Evolutionary conservation across 2,113 vertebrate genomes (phyloP).

Genomic region (Leptodactylus fuscus): DNA sequence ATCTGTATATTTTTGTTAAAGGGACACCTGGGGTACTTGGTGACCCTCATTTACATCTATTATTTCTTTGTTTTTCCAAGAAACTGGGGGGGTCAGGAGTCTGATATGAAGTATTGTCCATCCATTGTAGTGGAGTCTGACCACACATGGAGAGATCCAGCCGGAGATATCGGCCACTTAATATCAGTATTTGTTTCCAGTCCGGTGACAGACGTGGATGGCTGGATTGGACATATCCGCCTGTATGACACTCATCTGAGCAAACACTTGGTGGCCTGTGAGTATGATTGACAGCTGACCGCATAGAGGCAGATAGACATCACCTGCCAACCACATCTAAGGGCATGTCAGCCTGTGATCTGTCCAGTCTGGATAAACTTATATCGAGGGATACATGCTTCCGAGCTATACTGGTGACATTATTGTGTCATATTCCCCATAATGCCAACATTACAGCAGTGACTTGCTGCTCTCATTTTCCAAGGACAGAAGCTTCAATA

Average conservation of each 20-base stretch:
- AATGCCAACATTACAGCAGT: background rate
- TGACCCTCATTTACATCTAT: too few relatives aligned
- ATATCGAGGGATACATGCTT: background rate
- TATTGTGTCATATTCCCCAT: background rate
- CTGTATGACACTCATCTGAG: background rate
- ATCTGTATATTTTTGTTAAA: too few relatives aligned
- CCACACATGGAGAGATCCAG: too few relatives aligned
- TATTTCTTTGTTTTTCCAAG: too few relatives aligned
- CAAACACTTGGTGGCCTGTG: background rate
- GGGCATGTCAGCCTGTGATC: conserved; percentile 16
- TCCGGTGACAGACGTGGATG: background rate
- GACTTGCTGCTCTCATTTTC: background rate
- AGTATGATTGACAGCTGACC: conserved; percentile 4
- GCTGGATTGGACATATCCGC: background rate
- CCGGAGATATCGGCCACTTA: background rate
- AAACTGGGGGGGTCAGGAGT: too few relatives aligned
- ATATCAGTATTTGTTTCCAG: too few relatives aligned
- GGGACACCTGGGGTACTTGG: too few relatives aligned
- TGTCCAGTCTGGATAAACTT: conserved; percentile 13
- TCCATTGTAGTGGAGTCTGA: too few relatives aligned
- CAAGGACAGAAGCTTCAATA: background rate
- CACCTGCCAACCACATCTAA: conserved; percentile 1
- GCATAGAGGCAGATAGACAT: conserved; percentile 4
- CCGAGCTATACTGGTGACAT: conserved; percentile 13
- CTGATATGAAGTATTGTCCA: too few relatives aligned